Base-by-base conservation (phyloP, 2,888 invertebrate species). In the Strigamia crassipes region DNA sequence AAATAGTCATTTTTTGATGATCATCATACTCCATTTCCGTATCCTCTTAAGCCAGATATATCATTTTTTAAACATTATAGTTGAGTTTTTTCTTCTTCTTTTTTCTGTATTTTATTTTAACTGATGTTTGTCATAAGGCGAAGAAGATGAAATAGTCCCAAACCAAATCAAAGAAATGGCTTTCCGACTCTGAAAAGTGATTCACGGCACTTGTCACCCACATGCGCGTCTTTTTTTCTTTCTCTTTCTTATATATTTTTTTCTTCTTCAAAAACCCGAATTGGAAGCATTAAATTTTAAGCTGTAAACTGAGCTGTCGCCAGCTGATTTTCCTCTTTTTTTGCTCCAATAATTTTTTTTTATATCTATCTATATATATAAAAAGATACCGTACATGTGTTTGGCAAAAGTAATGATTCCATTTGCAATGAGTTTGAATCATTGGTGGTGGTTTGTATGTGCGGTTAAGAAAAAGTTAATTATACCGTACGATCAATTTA, bases 251-350 rank as follows among this genome's bases (percentile, higher is more conserved):
- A 1, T 27, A 27, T 31, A n/a, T 31, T 31, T 31, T 73, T 73
- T 73, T 73, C 15, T 23, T 8, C 8, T 31, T 13, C 3, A 27
- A 23, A 23, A 73, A 23, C 31, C 27, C 31, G 73, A 73, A 73
- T 73, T 73, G 73, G 73, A 73, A 73, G 73, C 73, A 73, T 73
- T 73, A 73, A 73, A 73, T 73, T 73, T 73, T 73, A 73, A 73
- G 31, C 73, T 73, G 73, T 73, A 73, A 73, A 73, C 73, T 31
- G 27, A 31, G 13, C 73, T 73, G 73, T 73, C 73, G 27, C 27
- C 73, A 73, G 31, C 73, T 73, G 73, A 73, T 27, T 73, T 73
- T 31, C 2, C 13, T n/a, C 5, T 73, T 13, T 13, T n/a, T 66
- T 66, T 66, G n/a, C 8, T 66, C 0, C 31, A 27, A 15, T 0